Percentiles rank a stretch among this genome's conserved stretches.
These are phyloP conservation scores for Aphaenogaster rudis DNA, from an alignment of 1,140 invertebrate species.

Conservation along the genomic window DNA sequence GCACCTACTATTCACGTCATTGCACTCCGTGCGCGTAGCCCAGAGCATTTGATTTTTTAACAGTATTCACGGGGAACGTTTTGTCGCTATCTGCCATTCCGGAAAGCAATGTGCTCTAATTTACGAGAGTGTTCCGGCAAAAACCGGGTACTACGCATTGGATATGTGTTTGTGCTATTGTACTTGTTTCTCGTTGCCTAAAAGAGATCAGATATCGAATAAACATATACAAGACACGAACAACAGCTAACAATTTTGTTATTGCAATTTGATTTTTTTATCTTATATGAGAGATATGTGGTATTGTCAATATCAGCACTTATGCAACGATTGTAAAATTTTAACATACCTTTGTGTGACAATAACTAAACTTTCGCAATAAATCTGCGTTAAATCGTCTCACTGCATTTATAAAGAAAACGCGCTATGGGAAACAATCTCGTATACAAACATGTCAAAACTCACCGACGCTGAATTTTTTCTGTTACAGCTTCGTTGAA, in stretches of 20 bases:
- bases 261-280: neutral
- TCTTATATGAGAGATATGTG: neutral
- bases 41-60: conserved; percentile 53
- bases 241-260: neutral
- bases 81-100: conserved; percentile 24
- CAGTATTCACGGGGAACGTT: conserved; percentile 20
- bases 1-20: conserved; percentile 34
- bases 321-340: neutral
- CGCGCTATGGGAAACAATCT: neutral
- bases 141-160: neutral
- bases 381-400: neutral
- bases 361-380: neutral
- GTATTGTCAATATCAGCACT: neutral
- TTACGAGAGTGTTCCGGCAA: conserved; percentile 35
- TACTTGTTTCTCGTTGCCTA: neutral
- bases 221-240: neutral
- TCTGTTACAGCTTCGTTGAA: conserved; percentile 2
- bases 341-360: neutral
- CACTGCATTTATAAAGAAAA: neutral
- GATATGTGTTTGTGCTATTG: neutral
- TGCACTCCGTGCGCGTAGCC: neutral
- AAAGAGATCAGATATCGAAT: neutral
- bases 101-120: conserved; percentile 42
- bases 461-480: neutral
- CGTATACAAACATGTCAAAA: conserved; percentile 3